These are phyloP conservation scores for Saccostrea cuccullata DNA, from an alignment of 1,140 invertebrate genomes.

Conservation along the genomic window DNA sequence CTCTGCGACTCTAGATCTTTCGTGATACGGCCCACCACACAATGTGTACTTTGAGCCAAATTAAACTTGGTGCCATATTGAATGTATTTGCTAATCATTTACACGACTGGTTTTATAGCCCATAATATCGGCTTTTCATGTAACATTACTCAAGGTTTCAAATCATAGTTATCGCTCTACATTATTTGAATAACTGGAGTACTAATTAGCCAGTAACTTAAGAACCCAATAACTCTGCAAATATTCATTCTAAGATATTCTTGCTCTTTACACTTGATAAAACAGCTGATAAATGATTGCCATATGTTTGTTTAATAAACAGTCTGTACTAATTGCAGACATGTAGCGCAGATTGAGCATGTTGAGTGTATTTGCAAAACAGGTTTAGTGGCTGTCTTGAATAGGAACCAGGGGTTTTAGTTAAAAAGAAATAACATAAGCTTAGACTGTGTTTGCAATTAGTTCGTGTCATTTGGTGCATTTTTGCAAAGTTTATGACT, in stretches of 20 bases:
- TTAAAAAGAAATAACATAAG: neutral
- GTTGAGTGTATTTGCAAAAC: neutral
- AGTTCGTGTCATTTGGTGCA: neutral
- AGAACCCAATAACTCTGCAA: conserved; percentile 3
- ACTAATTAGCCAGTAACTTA: neutral
- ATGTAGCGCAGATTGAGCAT: neutral
- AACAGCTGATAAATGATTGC: conserved; percentile 11
- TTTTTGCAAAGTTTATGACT: neutral
- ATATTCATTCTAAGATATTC: neutral
- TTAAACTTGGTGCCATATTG: neutral
- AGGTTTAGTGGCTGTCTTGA: neutral
- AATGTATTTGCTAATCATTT: neutral
- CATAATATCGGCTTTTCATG: neutral
- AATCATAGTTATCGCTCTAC: neutral
- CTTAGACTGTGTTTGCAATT: neutral
- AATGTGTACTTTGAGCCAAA: neutral
- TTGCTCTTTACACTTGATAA: neutral
- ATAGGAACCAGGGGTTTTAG: neutral
- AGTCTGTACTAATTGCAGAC: neutral
- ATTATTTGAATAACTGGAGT: conserved; percentile 1
- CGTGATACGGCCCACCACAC: neutral
- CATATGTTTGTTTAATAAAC: conserved; percentile 4
- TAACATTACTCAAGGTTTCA: neutral
- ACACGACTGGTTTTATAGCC: neutral
- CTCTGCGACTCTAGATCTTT: neutral